Evolutionary conservation across 2,113 vertebrate species (phyloP).

Genomic region (Psammodynastes pulverulentus): DNA sequence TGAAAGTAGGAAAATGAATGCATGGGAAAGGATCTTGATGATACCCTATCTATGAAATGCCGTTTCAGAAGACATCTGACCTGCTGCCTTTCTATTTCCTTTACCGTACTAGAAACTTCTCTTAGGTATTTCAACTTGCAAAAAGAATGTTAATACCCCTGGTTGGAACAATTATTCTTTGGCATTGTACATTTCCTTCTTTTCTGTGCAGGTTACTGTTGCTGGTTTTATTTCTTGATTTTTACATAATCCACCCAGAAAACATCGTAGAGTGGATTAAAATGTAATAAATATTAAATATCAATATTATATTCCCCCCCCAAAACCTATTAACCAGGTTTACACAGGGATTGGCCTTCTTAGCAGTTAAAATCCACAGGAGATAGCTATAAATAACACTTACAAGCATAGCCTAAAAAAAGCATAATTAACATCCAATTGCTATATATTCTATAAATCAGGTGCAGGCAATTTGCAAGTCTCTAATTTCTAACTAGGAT

Average conservation of each 20-base stretch:
- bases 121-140: neutral
- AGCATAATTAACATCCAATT: neutral
- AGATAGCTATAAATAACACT: neutral
- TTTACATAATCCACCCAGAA: neutral
- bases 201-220: neutral
- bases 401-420: neutral
- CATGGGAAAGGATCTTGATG: neutral
- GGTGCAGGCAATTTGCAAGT: neutral
- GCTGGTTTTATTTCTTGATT: neutral
- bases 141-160: neutral
- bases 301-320: neutral
- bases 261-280: neutral
- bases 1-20: neutral
- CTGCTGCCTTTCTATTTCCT: neutral
- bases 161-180: neutral
- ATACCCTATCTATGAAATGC: neutral
- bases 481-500: neutral
- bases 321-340: neutral
- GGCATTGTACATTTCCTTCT: neutral
- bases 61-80: neutral
- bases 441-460: neutral
- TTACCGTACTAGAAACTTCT: neutral
- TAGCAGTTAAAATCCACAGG: neutral
- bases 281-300: neutral
- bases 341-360: neutral